Base-by-base conservation (phyloP, 2,797 vertebrate genomes). In the Acridotheres tristis region DNA sequence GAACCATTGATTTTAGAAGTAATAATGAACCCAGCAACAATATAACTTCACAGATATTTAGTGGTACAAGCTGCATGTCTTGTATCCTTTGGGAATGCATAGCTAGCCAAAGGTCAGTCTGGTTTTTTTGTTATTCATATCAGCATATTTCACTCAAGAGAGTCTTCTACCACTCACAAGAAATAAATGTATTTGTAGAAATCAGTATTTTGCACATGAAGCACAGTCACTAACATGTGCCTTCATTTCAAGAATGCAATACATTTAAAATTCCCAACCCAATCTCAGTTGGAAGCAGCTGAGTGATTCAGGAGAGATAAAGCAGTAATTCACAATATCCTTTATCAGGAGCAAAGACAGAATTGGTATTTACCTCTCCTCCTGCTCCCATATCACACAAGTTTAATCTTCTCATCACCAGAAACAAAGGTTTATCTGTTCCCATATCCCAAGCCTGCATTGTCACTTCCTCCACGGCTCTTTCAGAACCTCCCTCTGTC, bases 1-100 rank as follows among this genome's bases (percentile, higher is more conserved):
- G 74, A 93, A 72, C 29, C 16, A 94, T 19, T 94, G 85, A 96
- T 94, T 97, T 90, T 65, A 88, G 81, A 95, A 89, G 62, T 96
- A 93, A 96, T 95, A 95, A 95, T 17, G 27, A 95, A 85, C 20
- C 36, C 53, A 50, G 74, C 25, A 94, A 90, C 38, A 94, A 90
- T 54, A 85, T 72, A 87, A 68, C 59, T 85, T 95, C 61, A 73
- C 48, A 95, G 80, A 78, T 93, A 96, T 81, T 87, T 94, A 88
- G n/a, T 25, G 71, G 27, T 23, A 88, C 58, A 80, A 92, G 34
- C 30, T 27, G 13, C 2, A 2, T 45, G 32, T 21, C 63, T 93
- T 51, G 42, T 17, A 11, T 88, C 75, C 69, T 96, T 77, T 58
- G 40, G 38, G 55, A 93, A 90, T 76, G 30, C 54, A 79, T 47